phyloP scores from a whole-genome alignment of 2,888 invertebrate genomes.

The Melieria crassipennis region DNA sequence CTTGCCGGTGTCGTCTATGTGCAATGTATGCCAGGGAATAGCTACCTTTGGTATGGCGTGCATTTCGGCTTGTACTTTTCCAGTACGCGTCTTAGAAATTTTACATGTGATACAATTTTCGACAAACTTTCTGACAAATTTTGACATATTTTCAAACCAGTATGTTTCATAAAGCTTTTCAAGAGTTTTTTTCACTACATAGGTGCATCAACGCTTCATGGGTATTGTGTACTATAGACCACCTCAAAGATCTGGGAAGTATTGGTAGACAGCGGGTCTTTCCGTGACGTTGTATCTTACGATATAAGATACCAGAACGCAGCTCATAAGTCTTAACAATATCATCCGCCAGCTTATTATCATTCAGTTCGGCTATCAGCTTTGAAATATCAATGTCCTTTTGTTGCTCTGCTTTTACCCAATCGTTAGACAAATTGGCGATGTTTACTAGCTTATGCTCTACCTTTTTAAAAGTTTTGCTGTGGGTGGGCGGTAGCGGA shows the following conservation, averaged over 20 bases:
- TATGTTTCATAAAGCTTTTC: constrained; percentile 37
- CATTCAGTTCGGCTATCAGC: constrained; percentile 14
- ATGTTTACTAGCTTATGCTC: too few species aligned
- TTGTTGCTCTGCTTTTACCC: background rate
- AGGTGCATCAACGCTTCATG: constrained; percentile 39
- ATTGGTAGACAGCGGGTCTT: constrained; percentile 39
- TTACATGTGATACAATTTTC: too few species aligned
- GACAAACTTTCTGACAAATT: constrained; percentile 34
- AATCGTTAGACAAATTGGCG: too few species aligned
- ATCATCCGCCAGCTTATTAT: constrained; percentile 6
- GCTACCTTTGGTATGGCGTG: too few species aligned
- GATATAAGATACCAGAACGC: constrained; percentile 30
- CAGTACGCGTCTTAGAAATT: too few species aligned
- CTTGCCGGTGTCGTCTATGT: too few species aligned
- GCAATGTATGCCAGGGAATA: too few species aligned
- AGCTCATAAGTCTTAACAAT: constrained; percentile 31
- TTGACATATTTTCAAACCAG: constrained; percentile 38
- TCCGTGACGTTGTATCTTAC: constrained; percentile 39
- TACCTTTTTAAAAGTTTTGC: too few species aligned
- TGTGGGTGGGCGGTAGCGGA: too few species aligned
- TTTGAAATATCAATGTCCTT: constrained; percentile 17
- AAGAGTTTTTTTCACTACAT: constrained; percentile 38
- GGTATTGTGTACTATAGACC: constrained; percentile 35
- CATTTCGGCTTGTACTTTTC: too few species aligned
- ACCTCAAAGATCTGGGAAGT: constrained; percentile 36